phyloP scores from a whole-genome alignment of 2,113 vertebrate genomes.

The Mirza zaza region DNA sequence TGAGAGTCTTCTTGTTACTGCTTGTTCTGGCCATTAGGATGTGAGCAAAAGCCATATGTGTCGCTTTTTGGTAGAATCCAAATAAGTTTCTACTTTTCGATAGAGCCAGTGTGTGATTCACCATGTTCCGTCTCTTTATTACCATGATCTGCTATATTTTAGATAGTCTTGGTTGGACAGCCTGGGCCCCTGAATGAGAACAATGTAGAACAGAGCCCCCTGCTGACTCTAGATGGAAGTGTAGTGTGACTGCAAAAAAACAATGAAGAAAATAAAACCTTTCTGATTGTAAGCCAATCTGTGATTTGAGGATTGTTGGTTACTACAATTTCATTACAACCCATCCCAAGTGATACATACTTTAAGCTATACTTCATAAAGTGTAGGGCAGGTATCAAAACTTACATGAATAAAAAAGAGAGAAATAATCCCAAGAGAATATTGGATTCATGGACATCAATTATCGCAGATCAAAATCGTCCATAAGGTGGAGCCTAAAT shows the following conservation, averaged over 20 bases:
- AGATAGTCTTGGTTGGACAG: background rate
- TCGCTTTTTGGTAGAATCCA: background rate
- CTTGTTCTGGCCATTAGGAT: background rate
- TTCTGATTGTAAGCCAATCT: background rate
- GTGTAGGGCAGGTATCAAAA: background rate
- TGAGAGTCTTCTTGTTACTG: no score
- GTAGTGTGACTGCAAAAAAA: background rate
- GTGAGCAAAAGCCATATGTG: background rate
- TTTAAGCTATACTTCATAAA: background rate
- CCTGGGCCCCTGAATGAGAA: background rate
- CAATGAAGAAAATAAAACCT: background rate
- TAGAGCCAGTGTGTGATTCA: background rate
- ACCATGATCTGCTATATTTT: background rate
- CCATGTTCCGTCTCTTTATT: background rate
- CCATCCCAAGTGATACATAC: background rate
- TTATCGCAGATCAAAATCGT: background rate
- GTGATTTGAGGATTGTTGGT: rapidly evolving
- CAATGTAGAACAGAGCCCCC: background rate
- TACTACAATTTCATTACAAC: background rate
- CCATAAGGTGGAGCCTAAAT: background rate
- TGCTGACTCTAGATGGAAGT: background rate
- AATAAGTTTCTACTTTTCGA: background rate
- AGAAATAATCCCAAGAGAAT: background rate
- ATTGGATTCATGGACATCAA: background rate
- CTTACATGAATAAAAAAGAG: background rate